These are phyloP conservation scores for Heterochromis multidens DNA, from an alignment of 2,113 vertebrate species.

Conservation along the genomic window DNA sequence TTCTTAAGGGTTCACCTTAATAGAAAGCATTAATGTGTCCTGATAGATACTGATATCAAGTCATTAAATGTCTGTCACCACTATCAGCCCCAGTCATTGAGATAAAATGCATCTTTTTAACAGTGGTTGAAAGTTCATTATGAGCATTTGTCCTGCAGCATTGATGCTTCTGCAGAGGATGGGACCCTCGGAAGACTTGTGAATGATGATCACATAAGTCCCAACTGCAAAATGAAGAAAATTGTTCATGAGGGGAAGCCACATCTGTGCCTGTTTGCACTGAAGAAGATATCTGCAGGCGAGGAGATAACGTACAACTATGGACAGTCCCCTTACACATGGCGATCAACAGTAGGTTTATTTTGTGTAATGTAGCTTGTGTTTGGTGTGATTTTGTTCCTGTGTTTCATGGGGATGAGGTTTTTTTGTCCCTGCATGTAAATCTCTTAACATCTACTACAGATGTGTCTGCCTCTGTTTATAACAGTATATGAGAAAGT, in stretches of 20 bases:
- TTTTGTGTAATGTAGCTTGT: not conserved
- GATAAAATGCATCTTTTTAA: not conserved
- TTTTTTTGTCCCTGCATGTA: not conserved
- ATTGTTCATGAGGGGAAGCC: conserved; percentile 20
- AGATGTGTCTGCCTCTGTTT: not conserved
- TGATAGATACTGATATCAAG: not conserved
- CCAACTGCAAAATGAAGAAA: conserved; percentile 42
- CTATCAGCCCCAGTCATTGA: not conserved
- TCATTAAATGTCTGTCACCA: fast-evolving
- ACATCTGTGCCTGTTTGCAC: conserved; percentile 48
- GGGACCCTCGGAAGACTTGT: conserved; percentile 28
- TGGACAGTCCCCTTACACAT: not conserved
- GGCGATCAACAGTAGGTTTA: conserved; percentile 12
- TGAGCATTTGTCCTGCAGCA: not conserved
- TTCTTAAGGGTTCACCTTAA: not conserved
- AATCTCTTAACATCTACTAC: not conserved
- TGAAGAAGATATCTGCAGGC: conserved; percentile 11
- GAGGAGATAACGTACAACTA: conserved; percentile 43
- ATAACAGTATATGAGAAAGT: fast-evolving
- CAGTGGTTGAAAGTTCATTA: not conserved
- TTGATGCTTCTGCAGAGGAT: conserved; percentile 27
- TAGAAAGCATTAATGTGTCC: not conserved
- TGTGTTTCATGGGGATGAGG: not conserved
- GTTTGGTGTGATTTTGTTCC: fast-evolving
- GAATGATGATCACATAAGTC: conserved; percentile 32